A percentile compares a stretch with the other conserved stretches of the same genome.
Evolutionary conservation across 1,140 invertebrate genomes (phyloP).

Genomic region (Drosophila grimshawi): DNA sequence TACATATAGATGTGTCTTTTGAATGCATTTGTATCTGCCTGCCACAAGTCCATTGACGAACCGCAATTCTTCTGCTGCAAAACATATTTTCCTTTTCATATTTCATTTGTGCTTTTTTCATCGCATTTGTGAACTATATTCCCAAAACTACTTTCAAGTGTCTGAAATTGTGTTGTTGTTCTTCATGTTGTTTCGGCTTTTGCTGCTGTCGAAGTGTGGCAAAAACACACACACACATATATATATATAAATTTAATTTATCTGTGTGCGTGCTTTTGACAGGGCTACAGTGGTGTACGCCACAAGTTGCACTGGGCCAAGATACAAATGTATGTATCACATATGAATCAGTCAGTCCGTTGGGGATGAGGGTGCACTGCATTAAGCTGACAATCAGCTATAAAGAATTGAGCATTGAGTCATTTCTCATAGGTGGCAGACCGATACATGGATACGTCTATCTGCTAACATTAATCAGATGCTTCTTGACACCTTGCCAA

Average conservation of each 20-base stretch:
- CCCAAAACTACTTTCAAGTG: slow-evolving; percentile 67
- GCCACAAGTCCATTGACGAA: slow-evolving; percentile 65
- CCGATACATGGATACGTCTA: not conserved
- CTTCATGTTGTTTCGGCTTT: slow-evolving; percentile 44
- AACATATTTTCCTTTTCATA: slow-evolving; percentile 60
- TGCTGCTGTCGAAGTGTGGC: slow-evolving; percentile 36
- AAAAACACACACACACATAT: slow-evolving; percentile 45
- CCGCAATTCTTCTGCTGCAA: slow-evolving; percentile 33
- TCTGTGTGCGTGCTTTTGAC: slow-evolving; percentile 21
- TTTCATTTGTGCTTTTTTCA: slow-evolving; percentile 45
- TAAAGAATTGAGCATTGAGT: slow-evolving; percentile 1
- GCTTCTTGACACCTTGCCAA: slow-evolving; percentile 29
- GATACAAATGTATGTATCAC: not conserved
- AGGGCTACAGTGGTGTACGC: slow-evolving; percentile 51
- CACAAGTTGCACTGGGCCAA: slow-evolving; percentile 21
- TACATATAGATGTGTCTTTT: slow-evolving; percentile 44
- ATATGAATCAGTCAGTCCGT: not conserved
- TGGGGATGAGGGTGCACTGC: not conserved
- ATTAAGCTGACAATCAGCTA: slow-evolving; percentile 3
- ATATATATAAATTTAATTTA: not conserved
- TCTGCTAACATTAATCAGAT: not conserved
- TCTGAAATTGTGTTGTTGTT: slow-evolving; percentile 28
- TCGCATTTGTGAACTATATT: slow-evolving; percentile 45
- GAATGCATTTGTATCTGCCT: slow-evolving; percentile 28
- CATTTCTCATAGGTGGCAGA: not conserved